A percentile compares a stretch with the other conserved stretches of the same genome.
Conservation (phyloP, 2,113 vertebrate species). For the Megaleporinus macrocephalus region DNA sequence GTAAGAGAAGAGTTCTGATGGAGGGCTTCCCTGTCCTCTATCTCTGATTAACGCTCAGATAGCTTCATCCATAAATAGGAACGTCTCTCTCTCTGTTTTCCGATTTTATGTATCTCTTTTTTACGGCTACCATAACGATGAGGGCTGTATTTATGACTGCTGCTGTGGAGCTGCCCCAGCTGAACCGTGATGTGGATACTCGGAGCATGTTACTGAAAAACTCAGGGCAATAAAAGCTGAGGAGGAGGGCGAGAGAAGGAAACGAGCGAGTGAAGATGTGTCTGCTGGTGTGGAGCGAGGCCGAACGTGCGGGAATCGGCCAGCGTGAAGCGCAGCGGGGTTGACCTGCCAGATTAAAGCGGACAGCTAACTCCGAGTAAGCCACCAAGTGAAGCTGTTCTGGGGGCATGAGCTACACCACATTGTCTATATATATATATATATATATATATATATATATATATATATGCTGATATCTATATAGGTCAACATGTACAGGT, state of each 20-base stretch:
- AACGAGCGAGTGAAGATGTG: slow-evolving; percentile 29
- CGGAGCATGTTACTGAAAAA: slow-evolving; percentile 64
- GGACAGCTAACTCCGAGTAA: slow-evolving; percentile 65
- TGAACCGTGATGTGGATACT: slow-evolving; percentile 69
- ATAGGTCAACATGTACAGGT: too few relatives aligned
- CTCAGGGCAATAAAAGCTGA: slow-evolving; percentile 64
- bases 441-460: too few relatives aligned
- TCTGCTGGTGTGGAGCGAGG: slow-evolving; percentile 38
- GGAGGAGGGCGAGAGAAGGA: slow-evolving; percentile 11
- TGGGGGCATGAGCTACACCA: slow-evolving; percentile 5
- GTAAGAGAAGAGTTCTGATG: slow-evolving; percentile 63
- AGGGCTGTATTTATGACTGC: slow-evolving; percentile 71
- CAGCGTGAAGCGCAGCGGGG: slow-evolving; percentile 56
- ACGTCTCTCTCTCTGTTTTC: slow-evolving; percentile 72
- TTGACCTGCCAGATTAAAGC: slow-evolving; percentile 64
- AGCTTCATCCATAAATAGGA: slow-evolving; percentile 80
- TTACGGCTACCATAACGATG: slow-evolving; percentile 77
- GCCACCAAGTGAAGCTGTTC: slow-evolving; percentile 62
- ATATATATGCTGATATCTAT: too few relatives aligned
- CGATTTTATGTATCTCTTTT: slow-evolving; percentile 78
- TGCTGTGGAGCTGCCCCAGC: slow-evolving; percentile 64
- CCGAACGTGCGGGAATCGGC: slow-evolving; percentile 20
- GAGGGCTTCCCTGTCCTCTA: slow-evolving; percentile 43
- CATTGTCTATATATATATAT: background rate
- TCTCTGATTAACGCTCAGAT: slow-evolving; percentile 77